Evolutionary conservation across 2,888 invertebrate genomes (phyloP).

Genomic region (Steromphala cineraria): DNA sequence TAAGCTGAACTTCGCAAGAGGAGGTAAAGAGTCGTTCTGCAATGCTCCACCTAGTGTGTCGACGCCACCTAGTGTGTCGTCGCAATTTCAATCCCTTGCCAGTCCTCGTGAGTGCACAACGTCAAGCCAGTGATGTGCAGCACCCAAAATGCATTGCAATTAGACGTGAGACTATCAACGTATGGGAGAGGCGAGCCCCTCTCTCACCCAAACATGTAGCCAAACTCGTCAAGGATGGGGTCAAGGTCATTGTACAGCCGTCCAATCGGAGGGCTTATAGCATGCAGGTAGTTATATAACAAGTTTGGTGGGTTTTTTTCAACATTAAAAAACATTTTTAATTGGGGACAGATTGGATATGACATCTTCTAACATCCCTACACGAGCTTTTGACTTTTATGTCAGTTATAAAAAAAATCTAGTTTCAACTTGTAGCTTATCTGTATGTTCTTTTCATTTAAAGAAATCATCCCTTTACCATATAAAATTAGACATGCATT

Average conservation of each 20-base stretch:
- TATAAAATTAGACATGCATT: too few relatives aligned
- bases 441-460: too few relatives aligned
- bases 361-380: too few relatives aligned
- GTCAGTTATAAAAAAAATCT: too few relatives aligned
- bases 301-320: too few relatives aligned
- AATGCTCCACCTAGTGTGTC: not conserved
- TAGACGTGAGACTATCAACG: slow-evolving; percentile 77
- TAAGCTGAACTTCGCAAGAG: not conserved
- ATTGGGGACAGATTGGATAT: too few relatives aligned
- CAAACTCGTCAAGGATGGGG: slow-evolving; percentile 90
- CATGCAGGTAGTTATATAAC: slow-evolving; percentile 92
- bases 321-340: too few relatives aligned
- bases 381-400: too few relatives aligned
- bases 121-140: not conserved
- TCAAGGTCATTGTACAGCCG: slow-evolving; percentile 95
- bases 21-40: not conserved
- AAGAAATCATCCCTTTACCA: too few relatives aligned
- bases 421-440: too few relatives aligned
- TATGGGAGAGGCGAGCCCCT: slow-evolving; percentile 88
- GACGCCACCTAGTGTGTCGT: not conserved
- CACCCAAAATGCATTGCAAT: slow-evolving; percentile 59
- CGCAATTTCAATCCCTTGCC: not conserved
- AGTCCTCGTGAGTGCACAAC: not conserved
- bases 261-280: slow-evolving; percentile 98
- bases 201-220: slow-evolving; percentile 94